Evolutionary conservation across 2,113 vertebrate species (phyloP), one percentile per base, ranked within the genome.

Genomic region (Nymphicus hollandicus): DNA sequence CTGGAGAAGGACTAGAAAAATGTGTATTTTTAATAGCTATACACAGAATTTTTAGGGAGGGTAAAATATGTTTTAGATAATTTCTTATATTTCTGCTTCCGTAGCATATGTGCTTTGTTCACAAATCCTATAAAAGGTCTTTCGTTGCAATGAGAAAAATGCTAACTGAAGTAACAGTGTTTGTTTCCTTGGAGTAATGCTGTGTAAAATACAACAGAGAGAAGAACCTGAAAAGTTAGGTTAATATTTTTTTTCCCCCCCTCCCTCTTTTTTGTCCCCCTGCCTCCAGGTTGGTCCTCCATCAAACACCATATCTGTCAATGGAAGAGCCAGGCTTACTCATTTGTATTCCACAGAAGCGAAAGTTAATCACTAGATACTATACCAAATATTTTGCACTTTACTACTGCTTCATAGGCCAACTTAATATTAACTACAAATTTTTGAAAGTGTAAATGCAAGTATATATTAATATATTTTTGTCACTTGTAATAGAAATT

Each of bases 381-480:
- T 25, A 33, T 63, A 91, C 92, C 94, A 96, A 86, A 91, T 85
- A 56, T 50, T 93, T 93, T 84, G 91, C 94, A 89, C 95, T 96
- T 97, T 97, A 96, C 71, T 94, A 56, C 69, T 87, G 78, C 93
- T 94, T 95, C 82, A n/a, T 84, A 84, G 88, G 87, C 94, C 93
- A 90, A 69, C 49, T 89, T 87, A 93, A 72, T 74, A 73, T 91
- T 97, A 86, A 94, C 63, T 95, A 78, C 80, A 71, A 89, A 93
- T 80, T 95, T 92, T 94, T 95, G 68, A 73, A 96, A 96, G 70
- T 97, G 95, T 98, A 97, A 97, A 97, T 97, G 97, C 96, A 97
- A 96, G 89, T 97, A 91, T 95, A 95, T 93, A 83, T 97, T 98
- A 98, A 98, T 98, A 98, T 98, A 97, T 98, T 98, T 95, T 97